phyloP scores from a whole-genome alignment of 2,888 invertebrate genomes.

The Monopis laevigella region DNA sequence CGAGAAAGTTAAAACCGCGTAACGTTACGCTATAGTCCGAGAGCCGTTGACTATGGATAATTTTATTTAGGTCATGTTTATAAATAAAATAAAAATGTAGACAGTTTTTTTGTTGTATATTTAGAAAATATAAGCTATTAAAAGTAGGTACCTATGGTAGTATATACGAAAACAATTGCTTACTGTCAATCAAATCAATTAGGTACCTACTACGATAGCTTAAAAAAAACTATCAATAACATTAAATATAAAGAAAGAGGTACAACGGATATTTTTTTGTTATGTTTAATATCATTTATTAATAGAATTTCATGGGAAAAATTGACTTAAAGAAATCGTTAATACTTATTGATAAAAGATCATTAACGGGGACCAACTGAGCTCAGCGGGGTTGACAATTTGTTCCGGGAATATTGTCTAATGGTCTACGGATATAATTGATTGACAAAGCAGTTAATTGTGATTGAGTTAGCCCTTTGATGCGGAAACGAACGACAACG shows the following conservation, averaged over 20 bases:
- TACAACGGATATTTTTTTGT: slow-evolving; percentile 45
- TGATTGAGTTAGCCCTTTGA: slow-evolving; percentile 27
- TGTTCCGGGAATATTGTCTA: slow-evolving; percentile 23
- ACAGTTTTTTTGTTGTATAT: too few species aligned
- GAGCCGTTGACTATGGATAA: background rate
- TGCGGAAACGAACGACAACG: slow-evolving; percentile 33
- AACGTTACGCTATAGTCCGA: slow-evolving; percentile 21
- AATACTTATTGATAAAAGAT: slow-evolving; percentile 45
- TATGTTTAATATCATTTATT: slow-evolving; percentile 21
- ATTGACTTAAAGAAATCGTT: slow-evolving; percentile 25
- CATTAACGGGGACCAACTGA: slow-evolving; percentile 42
- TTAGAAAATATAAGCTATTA: too few species aligned
- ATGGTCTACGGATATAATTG: background rate
- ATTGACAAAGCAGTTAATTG: slow-evolving; percentile 8
- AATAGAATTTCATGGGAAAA: slow-evolving; percentile 36
- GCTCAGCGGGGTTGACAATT: slow-evolving; percentile 32
- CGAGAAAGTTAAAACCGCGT: slow-evolving; percentile 58
- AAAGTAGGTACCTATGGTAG: background rate
- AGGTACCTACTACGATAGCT: background rate
- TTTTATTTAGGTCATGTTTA: too few species aligned
- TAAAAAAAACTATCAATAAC: background rate
- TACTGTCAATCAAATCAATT: too few species aligned
- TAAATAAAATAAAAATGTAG: too few species aligned
- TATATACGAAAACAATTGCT: background rate
- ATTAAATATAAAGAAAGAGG: slow-evolving; percentile 9